Evolutionary conservation across 2,888 invertebrate species (phyloP), one percentile per base, ranked within the genome.

Genomic region (Cataglyphis albicans): DNA sequence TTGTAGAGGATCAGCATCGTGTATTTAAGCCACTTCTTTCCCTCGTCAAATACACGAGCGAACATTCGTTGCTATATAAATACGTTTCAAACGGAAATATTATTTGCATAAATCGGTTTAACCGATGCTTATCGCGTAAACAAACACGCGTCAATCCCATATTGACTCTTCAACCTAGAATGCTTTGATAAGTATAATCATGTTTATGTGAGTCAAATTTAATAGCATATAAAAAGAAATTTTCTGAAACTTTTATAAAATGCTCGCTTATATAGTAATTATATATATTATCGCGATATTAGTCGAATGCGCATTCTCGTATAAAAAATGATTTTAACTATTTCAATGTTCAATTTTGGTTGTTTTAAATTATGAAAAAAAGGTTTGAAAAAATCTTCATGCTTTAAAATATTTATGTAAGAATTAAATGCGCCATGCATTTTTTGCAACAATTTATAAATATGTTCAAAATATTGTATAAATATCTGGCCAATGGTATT

Each of bases 101-200:
- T 84, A 83, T 83, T 78, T 78, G 68, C 68, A 55, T n/a, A 70
- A 67, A 48, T 12, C 52, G 65, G 48, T 67, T 74, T 35, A 76
- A 65, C 21, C 32, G n/a, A 65, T 48, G 82, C 80, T 82, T 80
- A 84, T 78, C 48, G 70, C 78, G 74, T 78, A 86, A 86, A 86
- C 86, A 86, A 84, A 80, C 74, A 57, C 74, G 73, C 82, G 78
- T 82, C 68, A 78, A 65, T 81, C 59, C 61, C 74, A 35, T 76
- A 29, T 76, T 57, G 29, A 65, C 64, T 76, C n/a, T 38, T 38
- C 7, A 3, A 10, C 10, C 3, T 18, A 15, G 38, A 75, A 75
- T 25, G 57, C 41, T 41, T 38, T 4, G 15, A 10, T 35, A 10
- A 48, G 10, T 15, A 21, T 35, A 52, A 52, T 63, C 15, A 18